Evolutionary conservation across 2,113 vertebrate genomes (phyloP).

Genomic region (Antigone vipio): DNA sequence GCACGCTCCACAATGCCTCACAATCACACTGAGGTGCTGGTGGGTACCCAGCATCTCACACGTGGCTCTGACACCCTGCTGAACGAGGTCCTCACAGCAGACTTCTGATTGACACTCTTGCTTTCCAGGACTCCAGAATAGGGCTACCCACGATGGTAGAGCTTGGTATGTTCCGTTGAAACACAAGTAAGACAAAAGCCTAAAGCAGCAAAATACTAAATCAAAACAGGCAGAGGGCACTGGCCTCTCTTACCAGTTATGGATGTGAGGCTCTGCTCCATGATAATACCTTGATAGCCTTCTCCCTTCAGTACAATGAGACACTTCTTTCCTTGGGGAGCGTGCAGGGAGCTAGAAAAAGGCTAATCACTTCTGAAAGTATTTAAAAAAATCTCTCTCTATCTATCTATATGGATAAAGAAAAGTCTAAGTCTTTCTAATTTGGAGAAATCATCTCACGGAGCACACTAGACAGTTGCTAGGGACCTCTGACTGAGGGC

Average conservation of each 20-base stretch:
- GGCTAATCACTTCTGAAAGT: background rate
- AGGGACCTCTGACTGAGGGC: constrained; percentile 63
- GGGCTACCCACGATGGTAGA: background rate
- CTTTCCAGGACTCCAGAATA: background rate
- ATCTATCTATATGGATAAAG: background rate
- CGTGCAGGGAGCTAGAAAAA: background rate
- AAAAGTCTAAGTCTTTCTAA: constrained; percentile 65
- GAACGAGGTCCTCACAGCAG: background rate
- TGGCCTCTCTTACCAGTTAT: background rate
- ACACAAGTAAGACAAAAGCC: constrained; percentile 18
- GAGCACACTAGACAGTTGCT: constrained; percentile 55
- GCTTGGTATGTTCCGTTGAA: background rate
- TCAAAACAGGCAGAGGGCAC: background rate
- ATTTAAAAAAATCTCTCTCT: background rate
- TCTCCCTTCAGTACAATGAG: background rate
- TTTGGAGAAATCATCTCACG: constrained; percentile 64
- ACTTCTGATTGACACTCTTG: background rate
- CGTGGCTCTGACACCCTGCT: background rate
- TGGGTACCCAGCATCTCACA: background rate
- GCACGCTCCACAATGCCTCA: background rate
- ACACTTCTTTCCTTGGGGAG: background rate
- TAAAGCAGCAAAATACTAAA: constrained; percentile 42
- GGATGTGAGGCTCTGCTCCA: background rate
- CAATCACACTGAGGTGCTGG: background rate
- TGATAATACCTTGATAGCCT: background rate